Evolutionary conservation across 2,113 vertebrate genomes (phyloP).

Genomic region (Notiomystis cincta): DNA sequence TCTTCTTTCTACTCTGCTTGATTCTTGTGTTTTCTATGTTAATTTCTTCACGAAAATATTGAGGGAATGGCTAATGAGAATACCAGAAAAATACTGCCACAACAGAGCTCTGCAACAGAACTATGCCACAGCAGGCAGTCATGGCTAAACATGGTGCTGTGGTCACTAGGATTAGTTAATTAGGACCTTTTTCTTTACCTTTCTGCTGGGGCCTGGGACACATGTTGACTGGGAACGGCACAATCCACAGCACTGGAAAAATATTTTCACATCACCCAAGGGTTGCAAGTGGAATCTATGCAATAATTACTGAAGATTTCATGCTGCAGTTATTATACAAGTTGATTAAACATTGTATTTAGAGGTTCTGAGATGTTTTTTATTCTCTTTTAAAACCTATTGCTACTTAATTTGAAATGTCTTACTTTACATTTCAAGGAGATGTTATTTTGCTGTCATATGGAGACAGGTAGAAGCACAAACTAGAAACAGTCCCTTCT

Average conservation of each 20-base stretch:
- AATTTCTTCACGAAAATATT: background rate
- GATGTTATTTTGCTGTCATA: background rate
- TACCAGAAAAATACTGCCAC: background rate
- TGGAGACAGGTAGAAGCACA: background rate
- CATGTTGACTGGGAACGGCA: background rate
- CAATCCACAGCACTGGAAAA: background rate
- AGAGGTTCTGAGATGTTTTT: background rate
- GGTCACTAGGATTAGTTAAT: background rate
- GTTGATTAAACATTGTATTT: background rate
- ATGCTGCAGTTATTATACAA: background rate
- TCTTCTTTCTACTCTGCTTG: background rate
- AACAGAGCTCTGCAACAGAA: too few species aligned
- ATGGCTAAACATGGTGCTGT: background rate
- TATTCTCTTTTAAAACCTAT: background rate
- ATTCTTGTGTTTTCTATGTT: background rate
- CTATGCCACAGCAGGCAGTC: background rate
- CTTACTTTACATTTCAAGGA: background rate
- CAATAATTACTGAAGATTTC: background rate
- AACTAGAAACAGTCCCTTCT: background rate
- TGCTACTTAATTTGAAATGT: background rate
- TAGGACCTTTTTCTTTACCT: background rate
- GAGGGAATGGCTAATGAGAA: background rate
- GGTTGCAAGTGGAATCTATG: background rate
- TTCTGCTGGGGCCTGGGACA: background rate
- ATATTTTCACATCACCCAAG: background rate